Base-by-base conservation (phyloP, 2,888 invertebrate genomes). In the Dichetophora obliterata region DNA sequence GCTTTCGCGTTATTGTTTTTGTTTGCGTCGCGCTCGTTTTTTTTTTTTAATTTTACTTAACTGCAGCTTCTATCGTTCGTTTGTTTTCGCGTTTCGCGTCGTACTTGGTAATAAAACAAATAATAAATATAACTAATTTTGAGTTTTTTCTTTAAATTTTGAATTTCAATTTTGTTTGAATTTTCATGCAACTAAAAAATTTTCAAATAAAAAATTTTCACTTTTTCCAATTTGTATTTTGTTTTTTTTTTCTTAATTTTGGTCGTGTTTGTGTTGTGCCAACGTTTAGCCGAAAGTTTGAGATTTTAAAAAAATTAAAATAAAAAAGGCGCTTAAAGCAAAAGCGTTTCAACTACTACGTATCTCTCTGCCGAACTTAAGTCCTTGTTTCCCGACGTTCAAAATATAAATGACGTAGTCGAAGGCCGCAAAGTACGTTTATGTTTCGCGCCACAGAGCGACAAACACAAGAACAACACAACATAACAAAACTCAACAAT, bases 351-450 rank as follows among this genome's bases (percentile, higher is more conserved):
- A 52, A 54, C 52, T 50, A 65, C 73, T 73, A 66, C 31, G 61
- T 50, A 22, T 37, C 74, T 27, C 81, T 77, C 68, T 83, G 80
- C 84, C 82, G 81, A 81, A 81, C 80, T 82, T 83, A 83, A 82
- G 85, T 85, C 86, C 86, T 85, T 84, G 86, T 86, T 83, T 82
- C 86, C 84, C 87, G 87, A 84, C 87, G 87, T 85, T 85, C 85
- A 81, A 87, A 86, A 87, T 86, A 86, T 85, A 87, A 87, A 87
- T 87, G 88, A 87, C 82, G 85, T 84, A 66, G 48, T 19, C 74
- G 74, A 74, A 52, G 24, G 34, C 74, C 52, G 50, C 54, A 65
- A 19, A 74, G 16, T 66, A 14, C 50, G 16, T 65, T 54, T 61
- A 37, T 48, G 63, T 63, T 52, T 24, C 73, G 65, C 73, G 59